Conservation (phyloP, 1,140 invertebrate species). For the Cephus cinctus region DNA sequence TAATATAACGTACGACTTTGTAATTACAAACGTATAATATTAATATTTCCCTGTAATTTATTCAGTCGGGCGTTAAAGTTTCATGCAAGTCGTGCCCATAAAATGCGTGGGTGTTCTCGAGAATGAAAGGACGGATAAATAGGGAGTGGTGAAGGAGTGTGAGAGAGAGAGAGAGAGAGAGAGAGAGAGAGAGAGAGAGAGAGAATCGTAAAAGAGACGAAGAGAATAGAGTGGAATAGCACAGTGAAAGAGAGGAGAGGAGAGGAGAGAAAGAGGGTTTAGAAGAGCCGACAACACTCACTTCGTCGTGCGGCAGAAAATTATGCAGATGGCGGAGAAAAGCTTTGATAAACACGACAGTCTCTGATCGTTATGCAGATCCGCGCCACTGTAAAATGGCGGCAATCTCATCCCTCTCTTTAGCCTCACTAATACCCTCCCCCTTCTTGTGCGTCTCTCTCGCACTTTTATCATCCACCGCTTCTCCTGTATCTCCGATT, state of each 20-base stretch:
- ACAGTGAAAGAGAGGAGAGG: no score
- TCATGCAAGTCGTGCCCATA: constrained; percentile 51
- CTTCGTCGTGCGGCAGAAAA: constrained; percentile 44
- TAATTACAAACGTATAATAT: no score
- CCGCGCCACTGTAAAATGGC: constrained; percentile 55
- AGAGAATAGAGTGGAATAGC: no score
- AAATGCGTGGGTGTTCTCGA: constrained; percentile 28
- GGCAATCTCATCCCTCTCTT: constrained; percentile 52
- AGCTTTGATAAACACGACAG: constrained; percentile 58
- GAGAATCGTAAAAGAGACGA: no score
- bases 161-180: no score
- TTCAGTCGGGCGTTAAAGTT: constrained; percentile 44
- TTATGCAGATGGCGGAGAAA: constrained; percentile 58
- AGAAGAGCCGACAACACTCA: no score
- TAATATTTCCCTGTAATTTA: constrained; percentile 44
- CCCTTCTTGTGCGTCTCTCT: no score
- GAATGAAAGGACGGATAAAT: constrained; percentile 1
- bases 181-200: no score
- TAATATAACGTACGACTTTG: no score
- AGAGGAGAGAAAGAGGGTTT: no score
- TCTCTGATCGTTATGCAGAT: constrained; percentile 59
- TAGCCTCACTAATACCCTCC: no score
- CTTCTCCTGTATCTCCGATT: neutral
- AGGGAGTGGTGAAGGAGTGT: constrained; percentile 31
- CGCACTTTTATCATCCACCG: neutral